Conservation (phyloP, 2,888 invertebrate species). For the Pterostichus madidus region DNA sequence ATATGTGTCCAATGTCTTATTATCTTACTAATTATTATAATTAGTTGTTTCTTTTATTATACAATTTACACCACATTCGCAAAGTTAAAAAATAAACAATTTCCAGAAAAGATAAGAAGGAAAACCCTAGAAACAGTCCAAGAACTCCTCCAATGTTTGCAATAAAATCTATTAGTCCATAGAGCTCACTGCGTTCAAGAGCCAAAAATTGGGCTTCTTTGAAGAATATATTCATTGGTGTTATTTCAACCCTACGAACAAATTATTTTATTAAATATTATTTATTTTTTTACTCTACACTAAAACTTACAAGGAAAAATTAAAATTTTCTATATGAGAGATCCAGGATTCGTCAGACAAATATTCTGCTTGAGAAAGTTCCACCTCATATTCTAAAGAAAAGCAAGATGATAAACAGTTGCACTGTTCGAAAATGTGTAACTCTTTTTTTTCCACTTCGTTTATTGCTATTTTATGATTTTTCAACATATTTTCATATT, state of each 20-base stretch:
- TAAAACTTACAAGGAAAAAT: too few relatives aligned
- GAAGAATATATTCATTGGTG: constrained; percentile 85
- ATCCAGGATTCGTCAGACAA: too few relatives aligned
- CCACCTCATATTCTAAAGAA: constrained; percentile 85
- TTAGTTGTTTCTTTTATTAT: constrained; percentile 74
- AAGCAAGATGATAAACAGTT: constrained; percentile 84
- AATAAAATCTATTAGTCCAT: constrained; percentile 80
- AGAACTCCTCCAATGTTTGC: constrained; percentile 81
- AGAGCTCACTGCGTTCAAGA: constrained; percentile 80
- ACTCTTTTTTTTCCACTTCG: background rate
- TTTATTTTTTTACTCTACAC: too few relatives aligned
- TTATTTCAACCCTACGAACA: constrained; percentile 78
- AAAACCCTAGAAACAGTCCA: constrained; percentile 83
- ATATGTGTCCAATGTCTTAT: too few relatives aligned
- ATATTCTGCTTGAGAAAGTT: constrained; percentile 86
- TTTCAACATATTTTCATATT: constrained; percentile 8
- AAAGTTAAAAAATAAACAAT: constrained; percentile 82
- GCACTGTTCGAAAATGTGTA: constrained; percentile 74
- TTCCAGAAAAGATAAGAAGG: constrained; percentile 82
- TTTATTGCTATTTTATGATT: background rate
- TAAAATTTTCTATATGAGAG: constrained; percentile 48
- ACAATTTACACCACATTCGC: constrained; percentile 78
- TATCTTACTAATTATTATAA: too few relatives aligned
- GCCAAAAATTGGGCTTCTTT: constrained; percentile 83
- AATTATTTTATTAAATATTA: constrained; percentile 48